These are phyloP conservation scores for Elmis aenea DNA, from an alignment of 2,888 invertebrate genomes.

Conservation along the genomic window DNA sequence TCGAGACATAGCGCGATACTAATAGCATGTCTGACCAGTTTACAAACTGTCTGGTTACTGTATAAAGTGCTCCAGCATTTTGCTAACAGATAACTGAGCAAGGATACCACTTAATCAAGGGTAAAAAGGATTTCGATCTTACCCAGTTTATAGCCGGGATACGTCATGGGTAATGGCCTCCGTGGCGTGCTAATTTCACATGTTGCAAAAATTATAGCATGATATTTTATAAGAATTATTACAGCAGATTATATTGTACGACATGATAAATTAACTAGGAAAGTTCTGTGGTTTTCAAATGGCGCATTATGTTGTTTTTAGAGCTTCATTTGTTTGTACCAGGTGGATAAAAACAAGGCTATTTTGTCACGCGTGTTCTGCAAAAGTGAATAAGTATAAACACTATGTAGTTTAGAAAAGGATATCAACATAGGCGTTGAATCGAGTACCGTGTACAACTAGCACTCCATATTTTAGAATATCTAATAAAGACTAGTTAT, in stretches of 20 bases:
- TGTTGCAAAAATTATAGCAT: slow-evolving; percentile 18
- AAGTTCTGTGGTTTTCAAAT: too few species aligned
- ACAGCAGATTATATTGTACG: slow-evolving; percentile 12
- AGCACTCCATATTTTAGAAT: too few species aligned
- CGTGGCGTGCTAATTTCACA: slow-evolving; percentile 21
- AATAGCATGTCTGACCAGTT: slow-evolving; percentile 22
- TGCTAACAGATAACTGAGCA: slow-evolving; percentile 22
- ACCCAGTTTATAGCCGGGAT: slow-evolving; percentile 21
- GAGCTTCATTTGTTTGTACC: too few species aligned
- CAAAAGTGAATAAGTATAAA: too few species aligned
- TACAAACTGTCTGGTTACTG: slow-evolving; percentile 22
- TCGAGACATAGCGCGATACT: slow-evolving; percentile 15
- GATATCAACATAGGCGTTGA: too few species aligned
- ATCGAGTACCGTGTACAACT: too few species aligned
- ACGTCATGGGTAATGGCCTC: slow-evolving; percentile 18
- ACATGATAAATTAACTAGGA: too few species aligned
- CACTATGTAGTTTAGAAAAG: too few species aligned
- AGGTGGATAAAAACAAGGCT: too few species aligned
- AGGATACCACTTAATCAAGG: slow-evolving; percentile 25
- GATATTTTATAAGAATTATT: slow-evolving; percentile 18
- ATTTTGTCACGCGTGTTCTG: too few species aligned
- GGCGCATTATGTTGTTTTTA: too few species aligned
- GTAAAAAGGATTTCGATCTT: slow-evolving; percentile 25
- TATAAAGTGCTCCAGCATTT: slow-evolving; percentile 20
- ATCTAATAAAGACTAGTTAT: too few species aligned